Evolutionary conservation across 2,888 invertebrate genomes (phyloP), one percentile per base, ranked within the genome.

Genomic region (Caenorhabditis uteleia): DNA sequence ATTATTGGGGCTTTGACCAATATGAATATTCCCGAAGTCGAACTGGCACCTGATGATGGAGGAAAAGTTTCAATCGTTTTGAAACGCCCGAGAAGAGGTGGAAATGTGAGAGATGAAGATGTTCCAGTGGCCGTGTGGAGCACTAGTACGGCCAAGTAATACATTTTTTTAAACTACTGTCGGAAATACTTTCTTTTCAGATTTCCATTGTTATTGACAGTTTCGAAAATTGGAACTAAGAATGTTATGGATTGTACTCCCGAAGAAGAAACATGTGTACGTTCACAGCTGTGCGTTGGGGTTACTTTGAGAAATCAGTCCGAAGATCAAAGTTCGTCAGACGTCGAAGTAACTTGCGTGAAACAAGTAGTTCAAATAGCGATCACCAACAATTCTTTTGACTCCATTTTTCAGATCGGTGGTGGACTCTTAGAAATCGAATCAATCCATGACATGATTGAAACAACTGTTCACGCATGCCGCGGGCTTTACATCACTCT

Each of bases 1-100:
- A 66, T 70, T 7, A 77, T 76, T 45, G 77, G 79, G 6, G 80
- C 80, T 7, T 56, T 80, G 26, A 73, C 59, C 42, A 73, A 79
- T 49, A 47, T 73, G 14, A 58, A 74, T 34, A 73, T 79, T 44
- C 68, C 70, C 16, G 68, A 70, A 21, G 66, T 78, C 16, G 64
- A 74, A 8, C 64, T 73, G 25, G 40, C 74, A n/a, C 72, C 66
- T 18, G 77, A 74, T 10, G 79, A 79, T 27, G 76, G 73, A 20
- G 75, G 77, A 29, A 74, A 71, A 54, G 62, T 68, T 53, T 54
- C 62, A 23, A 62, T 79, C 12, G 45, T 46, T 34, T 33, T 66
- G 75, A 78, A 49, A 54, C 66, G 55, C 64, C 79, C 21, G 51
- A 71, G 48, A 47, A 42, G 38, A 7, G 59, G 51, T 8, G 66